A percentile compares a stretch with the other conserved stretches of the same genome.
Conservation (phyloP, 2,888 invertebrate species). For the Limnephilus auricula region DNA sequence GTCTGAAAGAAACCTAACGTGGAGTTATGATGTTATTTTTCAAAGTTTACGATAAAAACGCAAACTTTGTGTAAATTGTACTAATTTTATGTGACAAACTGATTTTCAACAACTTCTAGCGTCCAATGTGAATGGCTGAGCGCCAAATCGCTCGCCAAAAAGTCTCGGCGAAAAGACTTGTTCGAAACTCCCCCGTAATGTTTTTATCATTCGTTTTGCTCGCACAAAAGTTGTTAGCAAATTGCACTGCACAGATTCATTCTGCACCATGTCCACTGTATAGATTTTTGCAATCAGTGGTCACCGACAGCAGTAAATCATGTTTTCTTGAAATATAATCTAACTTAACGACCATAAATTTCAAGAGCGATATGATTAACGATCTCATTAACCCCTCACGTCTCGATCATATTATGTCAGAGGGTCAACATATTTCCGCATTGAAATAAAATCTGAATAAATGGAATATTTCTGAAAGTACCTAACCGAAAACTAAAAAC, state of each 20-base stretch:
- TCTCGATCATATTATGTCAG: too few relatives aligned
- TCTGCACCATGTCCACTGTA: not conserved
- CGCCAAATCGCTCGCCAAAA: not conserved
- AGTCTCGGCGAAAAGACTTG: not conserved
- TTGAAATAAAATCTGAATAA: too few relatives aligned
- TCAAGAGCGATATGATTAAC: not conserved
- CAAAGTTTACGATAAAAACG: not conserved
- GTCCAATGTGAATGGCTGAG: not conserved
- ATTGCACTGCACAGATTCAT: not conserved
- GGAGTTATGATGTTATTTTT: not conserved
- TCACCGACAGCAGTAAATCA: not conserved
- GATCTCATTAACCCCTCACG: not conserved
- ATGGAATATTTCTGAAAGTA: too few relatives aligned
- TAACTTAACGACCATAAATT: not conserved
- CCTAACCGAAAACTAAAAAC: too few relatives aligned
- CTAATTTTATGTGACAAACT: not conserved
- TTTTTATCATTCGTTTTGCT: not conserved
- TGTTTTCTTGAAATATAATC: constrained; percentile 2
- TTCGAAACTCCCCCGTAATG: not conserved
- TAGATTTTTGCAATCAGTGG: not conserved
- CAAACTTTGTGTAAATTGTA: not conserved
- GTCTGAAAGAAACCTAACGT: not conserved
- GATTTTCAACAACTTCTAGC: not conserved
- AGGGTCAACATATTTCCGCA: too few relatives aligned
- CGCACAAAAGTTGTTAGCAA: not conserved